Evolutionary conservation across 2,797 vertebrate species (phyloP).

Genomic region (Sarcoramphus papa): DNA sequence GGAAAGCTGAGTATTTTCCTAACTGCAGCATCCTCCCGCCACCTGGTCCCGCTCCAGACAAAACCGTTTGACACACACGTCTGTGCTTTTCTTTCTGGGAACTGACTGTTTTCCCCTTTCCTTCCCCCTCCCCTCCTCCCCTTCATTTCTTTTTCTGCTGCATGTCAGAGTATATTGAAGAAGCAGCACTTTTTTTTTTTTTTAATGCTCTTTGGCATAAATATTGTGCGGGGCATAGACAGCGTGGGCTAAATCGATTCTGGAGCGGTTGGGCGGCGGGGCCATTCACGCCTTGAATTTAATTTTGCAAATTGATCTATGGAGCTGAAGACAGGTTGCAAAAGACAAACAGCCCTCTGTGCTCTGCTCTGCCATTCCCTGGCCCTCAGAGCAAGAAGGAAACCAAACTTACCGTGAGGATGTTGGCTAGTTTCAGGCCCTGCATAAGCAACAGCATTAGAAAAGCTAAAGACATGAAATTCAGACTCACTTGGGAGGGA

Average conservation of each 20-base stretch:
- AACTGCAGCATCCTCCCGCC: conserved; percentile 8
- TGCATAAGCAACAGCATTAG: background rate
- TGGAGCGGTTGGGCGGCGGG: background rate
- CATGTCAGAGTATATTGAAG: background rate
- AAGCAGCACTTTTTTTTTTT: background rate
- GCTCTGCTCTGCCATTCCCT: background rate
- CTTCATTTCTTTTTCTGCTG: background rate
- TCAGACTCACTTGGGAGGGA: background rate
- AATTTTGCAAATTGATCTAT: conserved; percentile 41
- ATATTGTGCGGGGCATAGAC: background rate
- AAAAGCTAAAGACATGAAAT: background rate
- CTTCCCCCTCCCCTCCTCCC: background rate
- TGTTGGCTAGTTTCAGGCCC: background rate
- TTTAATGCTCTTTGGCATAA: background rate
- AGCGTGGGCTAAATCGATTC: background rate
- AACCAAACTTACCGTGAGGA: background rate
- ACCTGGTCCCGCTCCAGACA: background rate
- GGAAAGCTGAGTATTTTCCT: background rate
- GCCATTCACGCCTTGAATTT: conserved; percentile 27
- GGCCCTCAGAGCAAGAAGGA: background rate
- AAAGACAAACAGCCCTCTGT: background rate
- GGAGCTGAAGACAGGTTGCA: conserved; percentile 2
- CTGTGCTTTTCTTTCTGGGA: background rate
- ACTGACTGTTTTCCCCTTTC: background rate
- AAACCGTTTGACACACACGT: background rate